Evolutionary conservation across 2,888 invertebrate species (phyloP).

Genomic region (Mactromeris polynyma): DNA sequence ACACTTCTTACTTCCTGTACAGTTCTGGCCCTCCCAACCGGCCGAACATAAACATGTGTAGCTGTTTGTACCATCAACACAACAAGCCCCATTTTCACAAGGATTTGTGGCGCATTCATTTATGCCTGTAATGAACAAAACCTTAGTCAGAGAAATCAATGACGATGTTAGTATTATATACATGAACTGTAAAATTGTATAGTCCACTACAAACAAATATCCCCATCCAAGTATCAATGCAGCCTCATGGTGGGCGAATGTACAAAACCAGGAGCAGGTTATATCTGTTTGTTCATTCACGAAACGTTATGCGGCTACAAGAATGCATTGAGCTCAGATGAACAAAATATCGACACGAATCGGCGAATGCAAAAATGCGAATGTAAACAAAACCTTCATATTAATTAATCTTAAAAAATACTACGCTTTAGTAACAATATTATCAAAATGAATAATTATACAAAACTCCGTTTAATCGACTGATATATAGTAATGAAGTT

Average conservation of each 20-base stretch:
- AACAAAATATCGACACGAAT: background rate
- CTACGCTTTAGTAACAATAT: too few species aligned
- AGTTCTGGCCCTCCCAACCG: background rate
- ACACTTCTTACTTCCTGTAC: background rate
- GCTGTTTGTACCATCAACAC: slow-evolving; percentile 9
- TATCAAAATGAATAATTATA: too few species aligned
- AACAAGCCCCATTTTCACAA: background rate
- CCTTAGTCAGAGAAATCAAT: too few species aligned
- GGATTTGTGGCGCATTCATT: slow-evolving; percentile 8
- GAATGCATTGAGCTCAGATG: too few species aligned
- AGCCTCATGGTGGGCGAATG: background rate
- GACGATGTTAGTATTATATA: too few species aligned
- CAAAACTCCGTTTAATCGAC: too few species aligned
- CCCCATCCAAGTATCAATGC: background rate
- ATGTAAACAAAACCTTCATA: too few species aligned
- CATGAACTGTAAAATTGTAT: background rate
- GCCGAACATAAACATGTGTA: background rate
- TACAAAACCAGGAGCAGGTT: background rate
- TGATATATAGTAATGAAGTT: too few species aligned
- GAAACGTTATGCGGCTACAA: too few species aligned
- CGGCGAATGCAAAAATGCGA: too few species aligned
- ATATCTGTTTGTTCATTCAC: too few species aligned
- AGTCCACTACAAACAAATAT: background rate
- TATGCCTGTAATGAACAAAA: slow-evolving; percentile 13
- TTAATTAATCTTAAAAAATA: too few species aligned